phyloP scores from a whole-genome alignment of 2,797 vertebrate genomes.

The Moxostoma hubbsi region DNA sequence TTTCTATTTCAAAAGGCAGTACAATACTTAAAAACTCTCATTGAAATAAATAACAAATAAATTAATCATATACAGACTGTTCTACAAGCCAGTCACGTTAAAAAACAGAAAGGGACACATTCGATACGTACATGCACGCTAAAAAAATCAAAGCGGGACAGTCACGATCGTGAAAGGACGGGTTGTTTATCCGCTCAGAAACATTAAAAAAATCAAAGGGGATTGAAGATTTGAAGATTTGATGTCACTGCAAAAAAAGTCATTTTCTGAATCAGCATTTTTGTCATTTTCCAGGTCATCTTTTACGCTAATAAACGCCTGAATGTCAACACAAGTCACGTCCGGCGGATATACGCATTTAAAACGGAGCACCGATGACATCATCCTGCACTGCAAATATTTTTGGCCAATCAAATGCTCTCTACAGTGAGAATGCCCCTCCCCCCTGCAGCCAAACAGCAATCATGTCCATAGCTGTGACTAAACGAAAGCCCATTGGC shows the following conservation, averaged over 20 bases:
- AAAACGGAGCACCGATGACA: too few species aligned
- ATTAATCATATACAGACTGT: constrained; percentile 53
- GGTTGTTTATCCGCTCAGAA: constrained; percentile 34
- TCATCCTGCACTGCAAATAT: too few species aligned
- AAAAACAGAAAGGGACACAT: constrained; percentile 43
- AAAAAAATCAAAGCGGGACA: constrained; percentile 30
- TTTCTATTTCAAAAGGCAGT: constrained; percentile 56
- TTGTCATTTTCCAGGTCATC: too few species aligned
- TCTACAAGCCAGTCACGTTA: constrained; percentile 51
- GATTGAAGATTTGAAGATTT: background rate
- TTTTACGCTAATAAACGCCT: too few species aligned
- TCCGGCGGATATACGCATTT: too few species aligned
- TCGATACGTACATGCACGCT: constrained; percentile 45
- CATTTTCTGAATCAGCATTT: background rate
- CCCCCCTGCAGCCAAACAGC: too few species aligned
- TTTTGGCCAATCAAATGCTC: too few species aligned
- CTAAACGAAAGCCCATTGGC: too few species aligned
- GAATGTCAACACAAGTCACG: too few species aligned
- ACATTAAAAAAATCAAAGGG: constrained; percentile 53
- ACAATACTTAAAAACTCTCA: constrained; percentile 51
- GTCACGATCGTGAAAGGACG: constrained; percentile 42
- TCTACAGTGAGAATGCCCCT: too few species aligned
- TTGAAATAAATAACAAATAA: constrained; percentile 62
- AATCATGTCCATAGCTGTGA: too few species aligned
- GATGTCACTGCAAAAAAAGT: background rate